Evolutionary conservation across 2,113 vertebrate genomes (phyloP).

Genomic region (Isurus oxyrinchus): DNA sequence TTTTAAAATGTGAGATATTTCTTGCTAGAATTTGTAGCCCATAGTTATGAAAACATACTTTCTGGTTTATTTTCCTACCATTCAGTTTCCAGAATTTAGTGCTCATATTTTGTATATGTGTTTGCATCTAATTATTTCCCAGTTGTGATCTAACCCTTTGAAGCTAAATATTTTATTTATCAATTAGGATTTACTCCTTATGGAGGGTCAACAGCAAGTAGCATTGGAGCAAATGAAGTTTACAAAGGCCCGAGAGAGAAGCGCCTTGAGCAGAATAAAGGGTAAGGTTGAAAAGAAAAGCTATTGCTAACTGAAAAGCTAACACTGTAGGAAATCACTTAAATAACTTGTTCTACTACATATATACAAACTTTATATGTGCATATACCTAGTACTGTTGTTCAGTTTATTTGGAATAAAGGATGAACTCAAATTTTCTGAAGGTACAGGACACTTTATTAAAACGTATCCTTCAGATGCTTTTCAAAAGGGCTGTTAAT

Average conservation of each 20-base stretch:
- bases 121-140: neutral
- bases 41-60: neutral
- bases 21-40: neutral
- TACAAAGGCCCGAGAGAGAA: constrained; percentile 79
- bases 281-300: constrained; percentile 4
- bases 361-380: neutral
- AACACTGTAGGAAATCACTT: neutral
- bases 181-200: constrained; percentile 79
- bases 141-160: constrained; percentile 16
- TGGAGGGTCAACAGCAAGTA: constrained; percentile 75
- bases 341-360: neutral
- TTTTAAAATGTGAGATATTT: neutral
- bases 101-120: neutral
- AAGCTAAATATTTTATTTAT: constrained; percentile 47
- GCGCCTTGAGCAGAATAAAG: constrained; percentile 72
- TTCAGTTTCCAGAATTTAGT: constrained; percentile 17
- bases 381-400: neutral
- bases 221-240: constrained; percentile 70
- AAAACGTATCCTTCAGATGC: neutral
- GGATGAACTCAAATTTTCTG: neutral
- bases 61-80: constrained; percentile 19
- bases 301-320: neutral
- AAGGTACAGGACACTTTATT: neutral
- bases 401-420: neutral
- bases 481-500: neutral